Conservation (phyloP, 2,888 invertebrate species). For the Bibio marci region DNA sequence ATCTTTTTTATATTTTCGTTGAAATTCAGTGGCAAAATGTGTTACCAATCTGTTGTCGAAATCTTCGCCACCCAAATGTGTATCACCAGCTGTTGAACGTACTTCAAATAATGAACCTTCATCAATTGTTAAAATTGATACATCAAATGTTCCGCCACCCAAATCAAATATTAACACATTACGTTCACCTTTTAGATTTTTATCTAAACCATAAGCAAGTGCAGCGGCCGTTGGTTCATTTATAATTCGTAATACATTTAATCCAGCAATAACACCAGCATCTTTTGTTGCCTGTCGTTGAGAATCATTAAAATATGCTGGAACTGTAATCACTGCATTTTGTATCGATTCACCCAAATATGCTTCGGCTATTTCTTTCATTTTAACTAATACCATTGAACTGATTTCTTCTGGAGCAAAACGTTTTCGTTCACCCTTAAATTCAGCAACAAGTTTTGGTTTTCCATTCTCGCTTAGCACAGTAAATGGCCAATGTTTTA, state of each 20-base stretch:
- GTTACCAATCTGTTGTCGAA: slow-evolving; percentile 27
- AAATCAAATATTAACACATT: slow-evolving; percentile 49
- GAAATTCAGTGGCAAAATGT: slow-evolving; percentile 39
- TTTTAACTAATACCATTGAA: slow-evolving; percentile 45
- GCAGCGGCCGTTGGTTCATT: slow-evolving; percentile 68
- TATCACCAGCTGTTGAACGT: slow-evolving; percentile 54
- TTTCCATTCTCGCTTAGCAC: slow-evolving; percentile 31
- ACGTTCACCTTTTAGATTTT: slow-evolving; percentile 44
- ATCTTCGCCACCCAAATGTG: slow-evolving; percentile 55
- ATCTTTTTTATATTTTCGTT: slow-evolving; percentile 52
- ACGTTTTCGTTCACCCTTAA: slow-evolving; percentile 42
- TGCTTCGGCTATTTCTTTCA: slow-evolving; percentile 54
- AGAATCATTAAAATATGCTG: slow-evolving; percentile 95
- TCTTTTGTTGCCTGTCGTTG: slow-evolving; percentile 96
- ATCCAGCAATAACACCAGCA: slow-evolving; percentile 57
- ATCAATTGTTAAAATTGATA: slow-evolving; percentile 54
- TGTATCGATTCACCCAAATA: slow-evolving; percentile 46
- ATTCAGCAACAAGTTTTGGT: slow-evolving; percentile 49
- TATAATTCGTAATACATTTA: slow-evolving; percentile 67
- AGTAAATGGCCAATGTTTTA: slow-evolving; percentile 18
- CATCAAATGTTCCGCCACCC: slow-evolving; percentile 44
- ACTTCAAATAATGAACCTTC: slow-evolving; percentile 49
- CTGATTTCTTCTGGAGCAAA: slow-evolving; percentile 55
- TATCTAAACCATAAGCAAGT: slow-evolving; percentile 52
- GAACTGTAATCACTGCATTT: slow-evolving; percentile 67